phyloP scores from a whole-genome alignment of 2,888 invertebrate genomes.

The Teleiodes luculella region DNA sequence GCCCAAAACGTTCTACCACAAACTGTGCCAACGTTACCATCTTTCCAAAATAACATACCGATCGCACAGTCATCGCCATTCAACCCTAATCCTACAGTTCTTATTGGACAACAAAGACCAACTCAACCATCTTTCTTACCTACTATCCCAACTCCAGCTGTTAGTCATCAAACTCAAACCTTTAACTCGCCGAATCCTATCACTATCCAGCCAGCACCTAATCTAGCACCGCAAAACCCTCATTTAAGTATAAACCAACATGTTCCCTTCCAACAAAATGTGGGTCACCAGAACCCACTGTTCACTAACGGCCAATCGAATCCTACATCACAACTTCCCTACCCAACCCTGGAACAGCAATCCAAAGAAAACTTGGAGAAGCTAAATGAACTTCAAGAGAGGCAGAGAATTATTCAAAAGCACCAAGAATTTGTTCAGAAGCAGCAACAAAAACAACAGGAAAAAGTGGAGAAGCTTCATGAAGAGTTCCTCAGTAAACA shows the following conservation, averaged over 20 bases:
- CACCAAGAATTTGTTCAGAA: conserved; percentile 88
- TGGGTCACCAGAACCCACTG: conserved; percentile 43
- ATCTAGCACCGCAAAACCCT: conserved; percentile 57
- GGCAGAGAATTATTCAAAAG: conserved; percentile 85
- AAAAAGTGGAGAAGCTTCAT: conserved; percentile 85
- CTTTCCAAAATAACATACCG: conserved; percentile 52
- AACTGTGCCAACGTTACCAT: conserved; percentile 54
- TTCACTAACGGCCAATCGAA: conserved; percentile 6
- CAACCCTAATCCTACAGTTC: conserved; percentile 45
- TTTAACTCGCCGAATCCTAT: conserved; percentile 64
- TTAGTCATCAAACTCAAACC: conserved; percentile 31
- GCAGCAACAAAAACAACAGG: conserved; percentile 87
- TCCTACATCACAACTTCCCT: conserved; percentile 2
- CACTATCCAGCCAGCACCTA: conserved; percentile 69
- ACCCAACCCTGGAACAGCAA: conserved; percentile 57
- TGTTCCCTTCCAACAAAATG: conserved; percentile 48
- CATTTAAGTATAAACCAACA: conserved; percentile 49
- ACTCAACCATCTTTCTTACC: conserved; percentile 64
- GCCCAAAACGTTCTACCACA: conserved; percentile 55
- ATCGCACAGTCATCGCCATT: conserved; percentile 46
- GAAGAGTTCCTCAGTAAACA: conserved; percentile 84
- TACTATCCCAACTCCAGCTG: conserved; percentile 51
- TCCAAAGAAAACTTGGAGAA: conserved; percentile 80
- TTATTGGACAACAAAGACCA: conserved; percentile 60
- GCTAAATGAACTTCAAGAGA: conserved; percentile 83